Conservation (phyloP, 2,797 vertebrate genomes). For the Alcedo atthis region DNA sequence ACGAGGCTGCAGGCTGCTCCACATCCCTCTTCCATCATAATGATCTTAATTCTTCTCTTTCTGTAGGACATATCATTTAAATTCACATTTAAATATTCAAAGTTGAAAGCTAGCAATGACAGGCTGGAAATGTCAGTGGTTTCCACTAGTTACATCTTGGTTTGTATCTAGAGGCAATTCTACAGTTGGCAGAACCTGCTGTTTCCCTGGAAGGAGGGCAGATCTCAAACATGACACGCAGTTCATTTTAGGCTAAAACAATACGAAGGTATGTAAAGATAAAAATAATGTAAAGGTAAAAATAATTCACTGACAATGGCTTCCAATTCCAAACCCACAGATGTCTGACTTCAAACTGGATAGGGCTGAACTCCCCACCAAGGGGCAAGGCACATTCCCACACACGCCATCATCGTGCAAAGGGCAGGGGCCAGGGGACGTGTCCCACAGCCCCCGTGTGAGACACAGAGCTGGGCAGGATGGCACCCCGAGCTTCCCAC, state of each 20-base stretch:
- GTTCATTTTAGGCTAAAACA: background rate
- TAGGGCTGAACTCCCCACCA: background rate
- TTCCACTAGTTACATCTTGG: background rate
- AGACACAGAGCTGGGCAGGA: too few relatives aligned
- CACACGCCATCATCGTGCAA: background rate
- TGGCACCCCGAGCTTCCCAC: too few relatives aligned
- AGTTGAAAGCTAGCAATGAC: background rate
- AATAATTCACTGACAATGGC: background rate
- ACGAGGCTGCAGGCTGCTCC: fast-evolving
- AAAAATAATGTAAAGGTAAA: background rate
- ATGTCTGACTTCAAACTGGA: background rate
- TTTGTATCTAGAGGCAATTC: background rate
- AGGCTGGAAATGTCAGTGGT: background rate
- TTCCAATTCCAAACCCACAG: background rate
- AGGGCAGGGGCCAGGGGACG: too few relatives aligned
- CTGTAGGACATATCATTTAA: background rate
- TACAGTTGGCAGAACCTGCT: background rate
- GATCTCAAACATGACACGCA: background rate
- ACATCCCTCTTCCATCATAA: fast-evolving
- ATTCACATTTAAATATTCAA: background rate
- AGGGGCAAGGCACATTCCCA: background rate
- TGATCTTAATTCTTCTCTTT: background rate
- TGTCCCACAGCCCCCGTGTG: too few relatives aligned
- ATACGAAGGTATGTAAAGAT: background rate
- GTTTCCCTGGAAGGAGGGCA: background rate